Base-by-base conservation (phyloP, 2,113 vertebrate genomes). In the Cairina moschata region DNA sequence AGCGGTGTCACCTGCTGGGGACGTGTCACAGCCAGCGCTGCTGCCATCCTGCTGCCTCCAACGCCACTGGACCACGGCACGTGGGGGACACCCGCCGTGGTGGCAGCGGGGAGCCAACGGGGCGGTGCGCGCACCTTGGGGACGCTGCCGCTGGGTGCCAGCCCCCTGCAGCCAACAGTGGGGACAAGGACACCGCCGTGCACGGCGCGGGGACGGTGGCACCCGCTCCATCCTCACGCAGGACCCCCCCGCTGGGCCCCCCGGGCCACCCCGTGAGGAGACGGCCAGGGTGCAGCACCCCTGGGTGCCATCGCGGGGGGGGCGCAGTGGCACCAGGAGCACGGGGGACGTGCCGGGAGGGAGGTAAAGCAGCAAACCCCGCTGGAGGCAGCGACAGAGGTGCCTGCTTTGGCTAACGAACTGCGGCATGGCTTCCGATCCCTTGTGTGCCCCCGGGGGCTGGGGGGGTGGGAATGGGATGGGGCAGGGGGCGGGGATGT, bases 351-450 rank as follows among this genome's bases (percentile, higher is more conserved):
- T 75, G 50, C 76, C 86, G 2, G 59, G 69, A 31, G 3, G 16
- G 93, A 94, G 86, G 86, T 94, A 94, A 95, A 96, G 88, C 93
- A 78, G 90, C 83, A 10, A 87, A 65, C 55, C 63, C 50, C 26
- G 82, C 81, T 55, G 74, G 80, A 76, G 84, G 94, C 81, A 91
- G 94, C 58, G 89, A 13, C 75, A 15, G 52, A 82, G 38, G 92
- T 83, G 90, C 93, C 86, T 44, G 83, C 93, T 94, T 95, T 96
- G 92, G 92, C 91, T 95, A 83, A 90, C 46, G 42, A 93, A 82
- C 87, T 65, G 91, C 75, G 90, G 79, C 93, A 94, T 91, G 93
- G 96, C 91, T 96, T 95, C 95, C 83, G 58, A 95, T 87, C 81
- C 95, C 62, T 65, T 7, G 38, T 31, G 28, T 60, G 86, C 36